phyloP scores from a whole-genome alignment of 1,140 invertebrate species.

The Bombus pyrosoma region DNA sequence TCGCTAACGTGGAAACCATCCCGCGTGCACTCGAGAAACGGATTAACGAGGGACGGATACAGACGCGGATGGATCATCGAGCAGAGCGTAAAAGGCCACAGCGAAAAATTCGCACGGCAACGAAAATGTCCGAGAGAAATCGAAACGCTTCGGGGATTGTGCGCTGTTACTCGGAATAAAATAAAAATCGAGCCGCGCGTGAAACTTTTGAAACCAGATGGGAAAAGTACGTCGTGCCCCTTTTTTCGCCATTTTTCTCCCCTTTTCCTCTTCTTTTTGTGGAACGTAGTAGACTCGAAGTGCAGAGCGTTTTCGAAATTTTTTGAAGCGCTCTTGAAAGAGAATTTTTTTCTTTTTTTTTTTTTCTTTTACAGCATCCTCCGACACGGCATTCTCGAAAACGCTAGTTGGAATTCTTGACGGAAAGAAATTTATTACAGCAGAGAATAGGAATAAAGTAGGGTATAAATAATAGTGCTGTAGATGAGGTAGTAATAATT shows the following conservation, averaged over 20 bases:
- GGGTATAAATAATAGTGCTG: too few species aligned
- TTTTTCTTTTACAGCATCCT: neutral
- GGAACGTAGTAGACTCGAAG: neutral
- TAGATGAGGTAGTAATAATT: too few species aligned
- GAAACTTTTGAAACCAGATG: neutral
- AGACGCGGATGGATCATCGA: neutral
- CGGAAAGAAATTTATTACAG: neutral
- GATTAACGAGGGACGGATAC: neutral
- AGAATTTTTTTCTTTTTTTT: neutral
- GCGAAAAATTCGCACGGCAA: neutral
- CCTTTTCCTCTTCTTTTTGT: neutral
- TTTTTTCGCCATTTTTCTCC: neutral
- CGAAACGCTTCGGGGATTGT: neutral
- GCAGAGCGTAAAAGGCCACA: neutral
- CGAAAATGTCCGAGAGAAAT: neutral
- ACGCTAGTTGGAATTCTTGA: neutral
- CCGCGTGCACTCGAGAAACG: neutral
- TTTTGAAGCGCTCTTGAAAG: neutral
- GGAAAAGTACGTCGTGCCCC: neutral
- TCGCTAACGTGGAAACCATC: conserved; percentile 1
- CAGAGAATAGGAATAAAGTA: neutral
- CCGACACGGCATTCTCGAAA: neutral
- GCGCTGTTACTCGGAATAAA: neutral
- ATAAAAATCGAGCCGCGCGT: neutral
- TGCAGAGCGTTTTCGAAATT: neutral